These are phyloP conservation scores for Hylaeus anthracinus DNA, from an alignment of 1,140 invertebrate species.

Conservation along the genomic window DNA sequence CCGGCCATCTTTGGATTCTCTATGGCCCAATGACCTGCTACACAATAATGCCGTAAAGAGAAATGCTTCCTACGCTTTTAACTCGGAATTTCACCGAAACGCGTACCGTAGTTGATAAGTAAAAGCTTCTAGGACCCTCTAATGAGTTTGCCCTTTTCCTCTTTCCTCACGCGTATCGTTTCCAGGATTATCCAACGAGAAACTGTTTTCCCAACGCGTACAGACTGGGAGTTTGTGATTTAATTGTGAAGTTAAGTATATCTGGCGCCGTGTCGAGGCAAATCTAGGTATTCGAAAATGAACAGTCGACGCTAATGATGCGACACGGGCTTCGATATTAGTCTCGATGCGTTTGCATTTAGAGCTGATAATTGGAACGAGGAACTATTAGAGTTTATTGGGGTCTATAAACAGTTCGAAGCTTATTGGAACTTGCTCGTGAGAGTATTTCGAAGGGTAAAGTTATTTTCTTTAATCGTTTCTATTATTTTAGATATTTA, in stretches of 20 bases:
- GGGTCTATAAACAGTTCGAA: no score
- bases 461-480: no score
- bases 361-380: no score
- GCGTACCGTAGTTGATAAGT: not conserved
- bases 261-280: no score
- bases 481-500: no score
- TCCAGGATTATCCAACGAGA: not conserved
- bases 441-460: no score
- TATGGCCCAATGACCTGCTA: constrained; percentile 60
- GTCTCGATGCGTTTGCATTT: no score
- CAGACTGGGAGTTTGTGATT: not conserved
- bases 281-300: no score
- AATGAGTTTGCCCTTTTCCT: not conserved
- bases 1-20: constrained; percentile 56
- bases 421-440: no score
- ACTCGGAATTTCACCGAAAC: constrained; percentile 20
- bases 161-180: not conserved
- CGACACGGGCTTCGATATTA: no score
- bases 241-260: not conserved
- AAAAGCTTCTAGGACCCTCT: not conserved
- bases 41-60: constrained; percentile 44
- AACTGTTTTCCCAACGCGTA: not conserved
- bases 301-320: no score
- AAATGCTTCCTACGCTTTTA: constrained; percentile 48
- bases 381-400: no score